Base-by-base conservation (phyloP, 2,797 vertebrate species). In the Liasis olivaceus region DNA sequence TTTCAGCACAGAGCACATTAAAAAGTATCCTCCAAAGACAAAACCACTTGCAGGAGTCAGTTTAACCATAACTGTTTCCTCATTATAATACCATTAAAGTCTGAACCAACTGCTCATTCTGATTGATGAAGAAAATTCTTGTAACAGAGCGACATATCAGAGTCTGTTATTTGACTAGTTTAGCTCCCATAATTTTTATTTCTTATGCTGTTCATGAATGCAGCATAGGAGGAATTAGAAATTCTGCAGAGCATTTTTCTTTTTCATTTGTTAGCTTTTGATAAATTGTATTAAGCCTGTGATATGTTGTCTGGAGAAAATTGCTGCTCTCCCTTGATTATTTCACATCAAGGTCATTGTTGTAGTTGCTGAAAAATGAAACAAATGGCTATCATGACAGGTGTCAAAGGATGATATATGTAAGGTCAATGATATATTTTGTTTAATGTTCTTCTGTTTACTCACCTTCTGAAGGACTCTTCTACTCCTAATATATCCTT, bases 61-160 rank as follows among this genome's bases (percentile, higher is more conserved):
- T 93, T 93, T 95, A 96, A 95, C 91, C 95, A 36, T 94, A 94
- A 94, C 90, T 20, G 95, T 96, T 94, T 93, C 87, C 86, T 96
- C 92, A 95, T 97, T 96, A 95, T 93, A 95, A 95, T 95, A 88
- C 85, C 92, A 95, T 96, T 96, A 97, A 96, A 92, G 22, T 89
- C 47, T 63, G 93, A 93, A 96, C 56, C 47, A 36, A n/a, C 87
- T 11, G 69, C 36, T 96, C 92, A 77, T 63, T 88, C 84, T 96
- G 94, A 96, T 47, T 97, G 94, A 97, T 91, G 92, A 91, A 95
- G 84, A 92, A 86, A 91, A 8, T 85, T 91, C 91, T 90, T 95
- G 69, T 91, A 87, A 90, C 6, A 86, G 1, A 94, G 63, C 93
- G 95, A 94, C 90, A 63, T 28, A 84, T 58, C 56, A 72, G 5